Conservation (phyloP, 2,797 vertebrate species). For the Malurus splendens region DNA sequence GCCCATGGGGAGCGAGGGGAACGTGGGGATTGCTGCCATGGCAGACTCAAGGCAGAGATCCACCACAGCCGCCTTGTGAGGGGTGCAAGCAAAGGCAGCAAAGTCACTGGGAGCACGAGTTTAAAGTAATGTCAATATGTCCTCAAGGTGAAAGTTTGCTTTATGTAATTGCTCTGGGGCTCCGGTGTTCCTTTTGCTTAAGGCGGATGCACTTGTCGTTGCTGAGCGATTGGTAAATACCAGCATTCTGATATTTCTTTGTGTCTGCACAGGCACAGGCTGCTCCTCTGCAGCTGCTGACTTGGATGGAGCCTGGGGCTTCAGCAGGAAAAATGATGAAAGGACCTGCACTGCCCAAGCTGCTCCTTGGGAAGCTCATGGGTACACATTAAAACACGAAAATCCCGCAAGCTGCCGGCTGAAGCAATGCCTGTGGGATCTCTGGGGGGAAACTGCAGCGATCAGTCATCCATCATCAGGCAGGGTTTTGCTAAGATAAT, state of each 20-base stretch:
- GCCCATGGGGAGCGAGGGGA: accelerated
- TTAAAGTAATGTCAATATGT: not conserved
- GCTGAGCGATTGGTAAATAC: not conserved
- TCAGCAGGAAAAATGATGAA: not conserved
- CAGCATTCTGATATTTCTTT: not conserved
- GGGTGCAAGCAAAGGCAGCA: not conserved
- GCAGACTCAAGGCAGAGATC: not conserved
- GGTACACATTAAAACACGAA: not conserved
- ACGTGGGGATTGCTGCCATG: accelerated
- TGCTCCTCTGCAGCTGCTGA: not conserved
- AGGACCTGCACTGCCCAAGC: not conserved
- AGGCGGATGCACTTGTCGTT: not conserved
- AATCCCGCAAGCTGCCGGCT: not conserved
- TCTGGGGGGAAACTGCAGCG: not conserved
- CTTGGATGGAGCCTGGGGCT: not conserved
- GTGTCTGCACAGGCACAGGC: not conserved
- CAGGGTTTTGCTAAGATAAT: not conserved
- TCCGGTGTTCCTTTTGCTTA: accelerated
- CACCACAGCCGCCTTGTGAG: accelerated
- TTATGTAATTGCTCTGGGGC: not conserved
- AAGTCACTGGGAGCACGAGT: not conserved
- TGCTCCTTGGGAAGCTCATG: not conserved
- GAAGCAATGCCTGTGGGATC: not conserved
- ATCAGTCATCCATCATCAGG: not conserved
- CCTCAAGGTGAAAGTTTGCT: not conserved